These are phyloP conservation scores for Vimba vimba DNA, from an alignment of 2,113 vertebrate genomes.

Conservation along the genomic window DNA sequence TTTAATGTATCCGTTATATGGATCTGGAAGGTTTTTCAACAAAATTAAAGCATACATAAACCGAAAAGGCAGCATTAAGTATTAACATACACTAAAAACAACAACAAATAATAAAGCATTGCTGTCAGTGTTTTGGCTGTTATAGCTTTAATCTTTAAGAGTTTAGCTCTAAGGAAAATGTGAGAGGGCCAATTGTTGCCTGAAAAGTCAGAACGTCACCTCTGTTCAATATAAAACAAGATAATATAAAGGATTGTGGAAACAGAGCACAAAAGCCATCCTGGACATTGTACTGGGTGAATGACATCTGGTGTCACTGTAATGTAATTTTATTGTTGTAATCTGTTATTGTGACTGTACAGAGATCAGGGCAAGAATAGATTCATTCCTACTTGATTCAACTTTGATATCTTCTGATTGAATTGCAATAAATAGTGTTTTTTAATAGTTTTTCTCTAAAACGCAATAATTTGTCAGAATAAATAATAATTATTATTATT, in stretches of 20 bases:
- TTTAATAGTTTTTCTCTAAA: neutral
- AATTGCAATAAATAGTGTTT: neutral
- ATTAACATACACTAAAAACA: neutral
- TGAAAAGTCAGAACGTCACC: neutral
- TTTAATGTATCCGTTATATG: neutral
- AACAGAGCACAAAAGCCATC: constrained; percentile 11
- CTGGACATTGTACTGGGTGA: neutral
- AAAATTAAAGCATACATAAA: neutral
- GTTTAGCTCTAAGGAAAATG: neutral
- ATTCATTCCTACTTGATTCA: neutral
- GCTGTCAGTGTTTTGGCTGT: neutral
- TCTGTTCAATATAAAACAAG: neutral
- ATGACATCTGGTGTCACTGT: neutral
- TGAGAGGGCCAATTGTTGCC: neutral
- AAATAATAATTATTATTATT: no score
- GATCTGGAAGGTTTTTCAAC: neutral
- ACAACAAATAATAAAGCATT: neutral
- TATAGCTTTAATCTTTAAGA: no score
- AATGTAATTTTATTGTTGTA: constrained; percentile 1
- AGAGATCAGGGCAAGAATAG: neutral
- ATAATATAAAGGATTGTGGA: constrained; percentile 7
- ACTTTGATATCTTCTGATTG: neutral
- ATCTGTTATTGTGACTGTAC: neutral
- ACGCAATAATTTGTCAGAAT: neutral
- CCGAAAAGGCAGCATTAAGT: neutral